Evolutionary conservation across 2,888 invertebrate species (phyloP).

Genomic region (Acleris emargana): DNA sequence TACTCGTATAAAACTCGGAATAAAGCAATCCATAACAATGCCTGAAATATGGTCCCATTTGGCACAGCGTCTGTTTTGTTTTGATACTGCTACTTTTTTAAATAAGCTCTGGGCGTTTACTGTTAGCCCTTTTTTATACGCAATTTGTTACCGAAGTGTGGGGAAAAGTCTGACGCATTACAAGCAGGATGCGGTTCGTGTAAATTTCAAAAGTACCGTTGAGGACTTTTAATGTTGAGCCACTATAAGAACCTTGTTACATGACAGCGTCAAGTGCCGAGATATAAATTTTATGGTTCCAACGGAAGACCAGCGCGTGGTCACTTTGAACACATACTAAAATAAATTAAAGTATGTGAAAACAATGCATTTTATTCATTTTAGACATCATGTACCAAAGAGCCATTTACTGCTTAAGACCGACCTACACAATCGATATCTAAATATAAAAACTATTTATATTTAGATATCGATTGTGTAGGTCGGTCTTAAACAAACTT

Average conservation of each 20-base stretch:
- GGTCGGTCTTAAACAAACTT: too few relatives aligned
- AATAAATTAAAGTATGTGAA: too few relatives aligned
- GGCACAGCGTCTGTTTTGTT: constrained; percentile 34
- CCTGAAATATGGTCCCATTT: constrained; percentile 34
- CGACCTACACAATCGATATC: too few relatives aligned
- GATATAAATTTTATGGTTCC: too few relatives aligned
- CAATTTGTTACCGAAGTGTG: constrained; percentile 4
- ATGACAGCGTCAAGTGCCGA: too few relatives aligned
- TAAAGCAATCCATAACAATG: constrained; percentile 33
- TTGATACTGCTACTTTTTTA: constrained; percentile 30
- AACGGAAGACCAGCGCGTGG: too few relatives aligned
- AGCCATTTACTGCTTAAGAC: too few relatives aligned
- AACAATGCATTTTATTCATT: too few relatives aligned
- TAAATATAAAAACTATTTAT: too few relatives aligned
- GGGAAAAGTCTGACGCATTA: background rate
- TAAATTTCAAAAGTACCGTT: background rate
- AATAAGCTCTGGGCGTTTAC: constrained; percentile 25
- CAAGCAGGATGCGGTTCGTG: background rate
- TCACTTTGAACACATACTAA: too few relatives aligned
- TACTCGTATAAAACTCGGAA: constrained; percentile 29
- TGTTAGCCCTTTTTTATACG: constrained; percentile 12
- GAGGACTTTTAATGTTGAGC: background rate
- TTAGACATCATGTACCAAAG: too few relatives aligned
- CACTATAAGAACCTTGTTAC: background rate
- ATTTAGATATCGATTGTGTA: too few relatives aligned